Evolutionary conservation across 1,140 invertebrate genomes (phyloP), one percentile per base, ranked within the genome.

Genomic region (Lucilia cuprina): DNA sequence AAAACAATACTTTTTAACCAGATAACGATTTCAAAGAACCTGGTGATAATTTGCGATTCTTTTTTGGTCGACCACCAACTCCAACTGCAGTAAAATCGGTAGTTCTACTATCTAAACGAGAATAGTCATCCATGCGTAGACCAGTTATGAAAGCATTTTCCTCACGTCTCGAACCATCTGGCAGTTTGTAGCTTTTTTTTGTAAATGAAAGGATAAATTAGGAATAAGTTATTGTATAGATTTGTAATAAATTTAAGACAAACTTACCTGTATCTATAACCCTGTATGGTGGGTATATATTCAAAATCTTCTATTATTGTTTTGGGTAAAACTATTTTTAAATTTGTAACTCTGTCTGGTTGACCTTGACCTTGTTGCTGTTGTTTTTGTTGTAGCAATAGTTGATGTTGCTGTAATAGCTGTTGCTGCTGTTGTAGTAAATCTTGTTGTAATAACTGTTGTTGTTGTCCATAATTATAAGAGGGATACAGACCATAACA

Each of bases 21-120:
- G 89, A 88, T 75, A 90, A 83, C n/a, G 89, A 90, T 65, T 87
- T 82, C 9, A 90, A 85, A 0, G 88, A 86, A 85, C 89, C 89
- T 30, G 88, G 88, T 3, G 88, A 87, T n/a, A 90, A 84, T 83
- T 90, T 90, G 65, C 89, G 89, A 47, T 89, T 25, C 77, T 21
- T 80, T 19, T 21, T n/a, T 10, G n/a, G 41, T 19, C 77, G 25
- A 21, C 77, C 77, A 10, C 77, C 77, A 0, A 50, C 77, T 13
- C 77, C 77, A 25, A 80, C 77, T 5, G 77, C 77, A 1, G n/a
- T 80, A 10, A 80, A 14, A 50, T 80, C 77, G 0, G 77, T 80
- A 13, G n/a, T 80, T 50, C 49, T 80, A 25, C 77, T 49, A 80
- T 80, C 77, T 10, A 80, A 80, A 21, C 47, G 41, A 9, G 77